Evolutionary conservation across 1,140 invertebrate genomes (phyloP), one percentile per base, ranked within the genome.

Genomic region (Vanessa tameamea): DNA sequence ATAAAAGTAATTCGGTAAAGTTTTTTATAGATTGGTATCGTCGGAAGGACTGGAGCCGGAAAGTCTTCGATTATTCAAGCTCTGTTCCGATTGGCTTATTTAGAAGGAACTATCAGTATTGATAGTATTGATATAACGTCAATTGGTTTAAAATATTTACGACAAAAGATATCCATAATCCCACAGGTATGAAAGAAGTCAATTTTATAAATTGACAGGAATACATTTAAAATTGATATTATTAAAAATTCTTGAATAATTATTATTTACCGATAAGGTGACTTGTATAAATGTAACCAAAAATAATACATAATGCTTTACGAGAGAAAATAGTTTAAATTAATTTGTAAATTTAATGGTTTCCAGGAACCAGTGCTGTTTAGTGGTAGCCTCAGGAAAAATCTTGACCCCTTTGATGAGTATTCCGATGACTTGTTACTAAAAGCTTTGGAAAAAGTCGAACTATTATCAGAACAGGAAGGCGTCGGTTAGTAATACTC

Each of bases 41-140:
- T 98, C 16, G 97, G 97, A 5, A 93, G 97, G 83, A 98, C 97
- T 12, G 98, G 98, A 1, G 97, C 98, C 50, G 98, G 98, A 15
- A 99, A 99, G 88, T 97, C 97, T 0, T 98, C 98, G 0, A 91
- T 99, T 5, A 97, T 98, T 68, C 93, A 96, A 37, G 96, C 97
- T 1, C 86, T 98, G 0, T 98, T 98, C 82, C 94, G 97, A 65
- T 82, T 98, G 70, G 94, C 94, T 2, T 95, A 95, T 81, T 93
- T 95, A 50, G 93, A 94, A 47, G 96, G 95, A 2, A 79, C 86
- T 37, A 94, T 95, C 55, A 79, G 86, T 5, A 95, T 97, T 69
- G 95, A 95, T 76, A 93, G 91, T 11, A 74, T 95, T 0, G 93
- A 95, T 55, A 95, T 94, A 64, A 88, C 88, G 2, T 90, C 93